Conservation (phyloP, 35 echinoderm and acorn worm genomes). For the Anneissia japonica region DNA sequence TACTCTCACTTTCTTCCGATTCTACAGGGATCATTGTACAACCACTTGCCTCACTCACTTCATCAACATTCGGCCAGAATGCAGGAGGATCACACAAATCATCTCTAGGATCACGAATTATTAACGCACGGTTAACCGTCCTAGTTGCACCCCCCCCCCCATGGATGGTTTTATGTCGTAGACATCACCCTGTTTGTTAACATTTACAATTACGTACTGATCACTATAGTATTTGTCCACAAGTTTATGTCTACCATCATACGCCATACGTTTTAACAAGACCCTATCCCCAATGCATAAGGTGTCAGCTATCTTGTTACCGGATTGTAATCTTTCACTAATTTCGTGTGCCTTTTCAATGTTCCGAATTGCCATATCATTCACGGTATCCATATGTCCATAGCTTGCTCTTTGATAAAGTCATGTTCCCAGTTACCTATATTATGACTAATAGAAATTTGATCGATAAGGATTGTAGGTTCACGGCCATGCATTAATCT, state of each 20-base stretch:
- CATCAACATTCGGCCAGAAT: too few species aligned
- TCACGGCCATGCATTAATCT: too few species aligned
- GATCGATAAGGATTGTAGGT: too few species aligned
- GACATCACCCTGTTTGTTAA: neutral
- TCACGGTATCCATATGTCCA: too few species aligned
- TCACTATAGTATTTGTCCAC: neutral
- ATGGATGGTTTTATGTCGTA: neutral
- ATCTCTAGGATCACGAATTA: neutral
- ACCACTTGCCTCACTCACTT: too few species aligned
- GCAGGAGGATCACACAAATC: neutral
- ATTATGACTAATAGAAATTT: too few species aligned
- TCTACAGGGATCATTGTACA: too few species aligned
- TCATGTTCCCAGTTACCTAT: too few species aligned
- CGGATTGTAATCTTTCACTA: neutral
- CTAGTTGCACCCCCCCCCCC: neutral
- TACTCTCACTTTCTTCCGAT: too few species aligned
- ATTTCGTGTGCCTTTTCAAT: too few species aligned
- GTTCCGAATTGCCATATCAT: too few species aligned
- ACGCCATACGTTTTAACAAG: neutral
- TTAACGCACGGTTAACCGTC: neutral
- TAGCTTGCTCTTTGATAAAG: too few species aligned
- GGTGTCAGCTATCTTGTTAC: neutral
- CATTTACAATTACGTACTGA: neutral
- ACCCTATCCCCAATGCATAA: neutral
- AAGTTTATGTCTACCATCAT: slow-evolving; percentile 1